Percentiles rank a stretch among this genome's conserved stretches.
Conservation (phyloP, 1,140 invertebrate genomes). For the Stegodyphus dumicola region DNA sequence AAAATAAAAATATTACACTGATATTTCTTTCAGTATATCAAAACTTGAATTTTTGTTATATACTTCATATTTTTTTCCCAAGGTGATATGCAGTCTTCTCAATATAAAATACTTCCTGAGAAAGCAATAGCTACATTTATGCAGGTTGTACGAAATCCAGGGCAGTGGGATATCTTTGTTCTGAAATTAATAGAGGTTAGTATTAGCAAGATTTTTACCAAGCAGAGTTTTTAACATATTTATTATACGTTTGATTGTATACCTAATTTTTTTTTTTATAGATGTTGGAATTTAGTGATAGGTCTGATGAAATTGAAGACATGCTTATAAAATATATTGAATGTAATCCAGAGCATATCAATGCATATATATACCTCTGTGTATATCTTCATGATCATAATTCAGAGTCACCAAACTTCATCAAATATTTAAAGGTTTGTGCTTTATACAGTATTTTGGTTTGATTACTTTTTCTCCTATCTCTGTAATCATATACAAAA, state of each 20-base stretch:
- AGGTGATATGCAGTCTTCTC: not conserved
- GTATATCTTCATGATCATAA: not conserved
- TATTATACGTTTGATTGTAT: not conserved
- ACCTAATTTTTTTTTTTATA: slow-evolving; percentile 3
- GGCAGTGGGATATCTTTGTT: slow-evolving; percentile 51
- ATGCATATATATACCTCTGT: slow-evolving; percentile 46
- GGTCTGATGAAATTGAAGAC: slow-evolving; percentile 16
- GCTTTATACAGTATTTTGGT: not conserved
- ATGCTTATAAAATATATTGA: slow-evolving; percentile 22
- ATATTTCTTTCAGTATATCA: not conserved
- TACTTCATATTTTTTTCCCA: not conserved
- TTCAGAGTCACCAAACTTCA: not conserved
- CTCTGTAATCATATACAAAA: too few species aligned
- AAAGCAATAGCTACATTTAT: not conserved
- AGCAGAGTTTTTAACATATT: not conserved
- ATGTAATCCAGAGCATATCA: slow-evolving; percentile 28
- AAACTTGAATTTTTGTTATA: not conserved
- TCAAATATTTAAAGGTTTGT: slow-evolving; percentile 27
- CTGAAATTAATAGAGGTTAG: slow-evolving; percentile 42
- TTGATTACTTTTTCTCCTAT: too few species aligned
- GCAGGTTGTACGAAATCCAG: slow-evolving; percentile 18
- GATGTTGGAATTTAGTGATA: slow-evolving; percentile 20
- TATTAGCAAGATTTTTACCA: not conserved
- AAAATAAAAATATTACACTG: not conserved
- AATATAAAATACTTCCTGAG: not conserved